Base-by-base conservation (phyloP, 2,888 invertebrate genomes). In the Neoaliturus tenellus region DNA sequence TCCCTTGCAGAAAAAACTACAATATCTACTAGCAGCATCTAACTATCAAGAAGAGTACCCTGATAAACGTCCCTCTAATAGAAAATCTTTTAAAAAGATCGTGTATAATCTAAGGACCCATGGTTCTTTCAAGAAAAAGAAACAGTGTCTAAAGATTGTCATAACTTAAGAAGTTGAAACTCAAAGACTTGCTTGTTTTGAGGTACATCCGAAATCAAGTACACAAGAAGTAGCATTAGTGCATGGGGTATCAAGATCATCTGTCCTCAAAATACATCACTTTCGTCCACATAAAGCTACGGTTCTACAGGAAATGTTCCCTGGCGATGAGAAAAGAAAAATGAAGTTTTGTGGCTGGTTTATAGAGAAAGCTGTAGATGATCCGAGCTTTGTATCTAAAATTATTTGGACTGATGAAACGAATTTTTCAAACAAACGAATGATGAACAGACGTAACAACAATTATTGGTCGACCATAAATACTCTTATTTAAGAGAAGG, bases 391-490 rank as follows among this genome's bases (percentile, higher is more conserved):
- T 23, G 12, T 20, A 23, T 67, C 67, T 17, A 8, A 20, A 28
- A 67, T 67, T 28, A 67, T 67, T 67, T 67, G n/a, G 67, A 71
- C 71, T 17, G 71, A 71, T 71, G 33, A 31, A 71, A 71, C 71
- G 14, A 31, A 71, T 71, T 31, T 71, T n/a, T 31, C 71, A 3
- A 71, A 71, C 17, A 25, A 71, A 31, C 33, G 71, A 28, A 71
- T 71, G 71, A 31, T 71, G 33, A 71, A 71, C 33, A 71, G 67
- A 67, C 10, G 31, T 4, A 67, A 67, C 67, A 8, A 67, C 23
- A 2, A 67, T 25, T 12, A 28, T 23, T 67, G 67, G 67, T 8
- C 67, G 2, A 67, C 67, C 31, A 10, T 28, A 20, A 67, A 67
- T 10, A 20, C 10, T 67, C 67, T 67, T 2, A 67, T 67, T 8